Evolutionary conservation across 2,797 vertebrate species (phyloP).

Genomic region (Hippoglossus hippoglossus): DNA sequence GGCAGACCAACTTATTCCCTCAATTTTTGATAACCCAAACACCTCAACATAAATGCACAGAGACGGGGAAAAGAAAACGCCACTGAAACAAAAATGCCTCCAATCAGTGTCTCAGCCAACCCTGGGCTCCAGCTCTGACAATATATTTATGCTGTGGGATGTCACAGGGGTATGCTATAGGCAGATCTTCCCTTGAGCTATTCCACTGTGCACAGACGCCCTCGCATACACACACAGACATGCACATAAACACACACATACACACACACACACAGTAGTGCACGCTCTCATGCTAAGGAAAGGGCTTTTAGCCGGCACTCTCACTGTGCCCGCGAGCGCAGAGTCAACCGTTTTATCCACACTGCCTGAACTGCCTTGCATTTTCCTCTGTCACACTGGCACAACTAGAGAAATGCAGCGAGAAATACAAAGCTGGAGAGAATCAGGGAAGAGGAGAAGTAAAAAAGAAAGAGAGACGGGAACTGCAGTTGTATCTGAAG

Average conservation of each 20-base stretch:
- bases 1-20: conserved; percentile 12
- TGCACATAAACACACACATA: conserved; percentile 19
- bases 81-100: conserved; percentile 15
- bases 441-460: conserved; percentile 10
- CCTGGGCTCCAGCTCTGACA: background rate
- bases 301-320: conserved; percentile 53
- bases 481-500: background rate
- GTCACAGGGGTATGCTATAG: conserved; percentile 19
- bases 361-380: conserved; percentile 65
- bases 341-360: conserved; percentile 78
- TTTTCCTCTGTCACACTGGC: conserved; percentile 76
- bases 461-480: conserved; percentile 7
- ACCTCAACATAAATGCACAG: conserved; percentile 17
- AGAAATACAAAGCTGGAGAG: conserved; percentile 59
- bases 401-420: conserved; percentile 65
- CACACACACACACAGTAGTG: conserved; percentile 22
- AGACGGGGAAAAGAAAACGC: background rate
- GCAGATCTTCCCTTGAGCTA: conserved; percentile 26
- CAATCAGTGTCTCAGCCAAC: conserved; percentile 4
- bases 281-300: conserved; percentile 34
- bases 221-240: conserved; percentile 7
- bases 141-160: background rate
- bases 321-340: conserved; percentile 61
- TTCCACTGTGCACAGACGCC: conserved; percentile 13
- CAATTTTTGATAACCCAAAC: conserved; percentile 13